Evolutionary conservation across 2,113 vertebrate species (phyloP), one percentile per base, ranked within the genome.

Genomic region (Anser brachyrhynchus): DNA sequence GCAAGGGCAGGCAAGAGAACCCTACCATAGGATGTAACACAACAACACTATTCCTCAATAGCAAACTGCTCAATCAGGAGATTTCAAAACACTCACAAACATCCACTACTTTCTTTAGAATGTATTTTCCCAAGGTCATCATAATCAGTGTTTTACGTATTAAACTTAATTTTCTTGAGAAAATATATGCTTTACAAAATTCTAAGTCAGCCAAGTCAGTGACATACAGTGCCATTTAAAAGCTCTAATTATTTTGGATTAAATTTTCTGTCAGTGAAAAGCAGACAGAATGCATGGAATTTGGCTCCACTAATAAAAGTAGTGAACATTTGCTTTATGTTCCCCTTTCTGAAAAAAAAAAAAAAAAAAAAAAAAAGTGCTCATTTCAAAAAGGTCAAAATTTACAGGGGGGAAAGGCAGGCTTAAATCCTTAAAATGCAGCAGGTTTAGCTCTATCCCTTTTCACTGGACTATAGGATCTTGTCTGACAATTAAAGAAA

Each of bases 391-490:
- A 81, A 87, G 52, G 52, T 71, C 67, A 85, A 0, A 23, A 82
- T 73, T 85, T 87, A 69, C 52, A 62, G 73, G 29, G 46, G 59
- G 13, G 12, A 59, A 65, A 92, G 28, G 37, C 49, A 93, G 28
- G 59, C 41, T 93, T 83, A 85, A 83, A 70, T 80, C 70, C 54
- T 43, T 19, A 37, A 92, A 89, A 92, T 84, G 31, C 73, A 82
- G 39, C 76, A 94, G 49, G 35, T 94, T 92, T 94, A 75, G 35
- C 58, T 84, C 51, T 91, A 70, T 72, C 86, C 44, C 37, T 84
- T 91, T 91, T 94, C 78, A 95, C 28, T 46, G 54, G 23, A 58
- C 37, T 74, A 7, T 29, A 62, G 62, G 44, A 84, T 23, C n/a
- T 66, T 76, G 59, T 22, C 54, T 83, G 70, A 89, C 77, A 85